Evolutionary conservation across 2,888 invertebrate species (phyloP).

Genomic region (Noctua janthe): DNA sequence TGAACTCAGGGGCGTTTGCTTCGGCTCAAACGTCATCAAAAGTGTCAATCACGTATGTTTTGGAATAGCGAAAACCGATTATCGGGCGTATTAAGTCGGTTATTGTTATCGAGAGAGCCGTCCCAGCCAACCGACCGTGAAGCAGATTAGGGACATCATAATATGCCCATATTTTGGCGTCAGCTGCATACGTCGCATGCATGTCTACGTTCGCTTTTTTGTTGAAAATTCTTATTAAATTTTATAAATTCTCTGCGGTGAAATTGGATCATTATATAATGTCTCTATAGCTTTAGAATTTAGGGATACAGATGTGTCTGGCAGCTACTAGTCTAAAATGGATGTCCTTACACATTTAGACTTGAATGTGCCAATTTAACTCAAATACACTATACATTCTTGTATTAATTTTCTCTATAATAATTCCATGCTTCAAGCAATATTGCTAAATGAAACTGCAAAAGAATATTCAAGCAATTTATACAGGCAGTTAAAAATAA

Average conservation of each 20-base stretch:
- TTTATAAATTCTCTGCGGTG: slow-evolving; percentile 64
- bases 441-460: not conserved
- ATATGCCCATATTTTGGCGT: slow-evolving; percentile 88
- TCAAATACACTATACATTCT: not conserved
- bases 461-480: slow-evolving; percentile 9
- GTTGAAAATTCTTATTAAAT: slow-evolving; percentile 74
- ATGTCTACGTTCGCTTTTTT: slow-evolving; percentile 74
- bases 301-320: slow-evolving; percentile 28
- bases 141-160: slow-evolving; percentile 90
- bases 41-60: slow-evolving; percentile 90
- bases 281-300: slow-evolving; percentile 45
- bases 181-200: slow-evolving; percentile 88
- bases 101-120: slow-evolving; percentile 89
- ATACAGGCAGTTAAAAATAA: slow-evolving; percentile 18
- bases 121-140: slow-evolving; percentile 85
- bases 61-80: slow-evolving; percentile 89
- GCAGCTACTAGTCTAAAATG: not conserved
- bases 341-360: not conserved
- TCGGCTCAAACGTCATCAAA: slow-evolving; percentile 85
- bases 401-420: not conserved
- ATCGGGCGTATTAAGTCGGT: slow-evolving; percentile 89
- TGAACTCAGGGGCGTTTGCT: slow-evolving; percentile 78
- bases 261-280: slow-evolving; percentile 52
- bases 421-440: not conserved
- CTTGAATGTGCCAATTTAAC: not conserved